Conservation (phyloP, 2,888 invertebrate genomes). For the Nesidiocoris tenuis region DNA sequence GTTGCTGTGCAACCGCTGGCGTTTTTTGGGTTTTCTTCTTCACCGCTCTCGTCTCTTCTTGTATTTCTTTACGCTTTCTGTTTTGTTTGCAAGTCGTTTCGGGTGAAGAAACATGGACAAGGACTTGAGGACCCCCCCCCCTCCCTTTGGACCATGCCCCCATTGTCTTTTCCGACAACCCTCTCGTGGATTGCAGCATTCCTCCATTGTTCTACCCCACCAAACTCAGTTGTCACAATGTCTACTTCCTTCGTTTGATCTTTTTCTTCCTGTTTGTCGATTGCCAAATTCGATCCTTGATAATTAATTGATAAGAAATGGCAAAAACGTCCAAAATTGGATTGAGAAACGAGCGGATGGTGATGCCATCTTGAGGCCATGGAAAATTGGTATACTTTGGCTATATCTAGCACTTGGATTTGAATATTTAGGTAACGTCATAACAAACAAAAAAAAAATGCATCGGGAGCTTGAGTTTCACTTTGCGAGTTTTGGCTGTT, state of each 20-base stretch:
- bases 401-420: too few species aligned
- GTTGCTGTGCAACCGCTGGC: neutral
- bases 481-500: too few species aligned
- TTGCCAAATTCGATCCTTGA: neutral
- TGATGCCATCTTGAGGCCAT: too few species aligned
- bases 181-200: conserved; percentile 12
- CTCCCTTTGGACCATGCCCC: conserved; percentile 21
- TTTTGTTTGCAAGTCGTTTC: conserved; percentile 42
- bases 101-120: conserved; percentile 41
- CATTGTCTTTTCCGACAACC: conserved; percentile 28
- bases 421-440: too few species aligned
- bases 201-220: conserved; percentile 33
- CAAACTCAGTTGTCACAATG: too few species aligned
- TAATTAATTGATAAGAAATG: too few species aligned
- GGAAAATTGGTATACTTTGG: too few species aligned
- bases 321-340: too few species aligned
- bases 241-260: neutral
- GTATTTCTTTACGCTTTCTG: conserved; percentile 38
- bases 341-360: too few species aligned
- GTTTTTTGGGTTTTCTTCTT: conserved; percentile 21
- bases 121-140: conserved; percentile 26
- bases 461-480: too few species aligned
- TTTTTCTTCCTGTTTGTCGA: neutral
- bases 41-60: neutral
- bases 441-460: too few species aligned